A percentile compares a stretch with the other conserved stretches of the same genome.
phyloP scores from a whole-genome alignment of 2,113 vertebrate genomes.

The Channa maculata region DNA sequence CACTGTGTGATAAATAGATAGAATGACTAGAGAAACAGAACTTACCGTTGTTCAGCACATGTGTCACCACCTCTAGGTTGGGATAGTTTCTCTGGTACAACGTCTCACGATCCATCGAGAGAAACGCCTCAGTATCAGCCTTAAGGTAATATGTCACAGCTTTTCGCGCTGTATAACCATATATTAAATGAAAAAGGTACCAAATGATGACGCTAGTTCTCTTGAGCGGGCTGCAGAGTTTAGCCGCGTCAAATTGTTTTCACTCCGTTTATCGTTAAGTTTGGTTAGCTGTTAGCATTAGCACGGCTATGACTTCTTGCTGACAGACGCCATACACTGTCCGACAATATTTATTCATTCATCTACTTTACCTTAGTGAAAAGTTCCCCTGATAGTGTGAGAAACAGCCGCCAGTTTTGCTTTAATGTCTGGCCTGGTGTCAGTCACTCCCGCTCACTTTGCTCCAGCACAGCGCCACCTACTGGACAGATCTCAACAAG shows the following conservation, averaged over 20 bases:
- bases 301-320: not conserved
- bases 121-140: not conserved
- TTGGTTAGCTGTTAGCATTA: constrained; percentile 18
- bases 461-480: not conserved
- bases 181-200: not conserved
- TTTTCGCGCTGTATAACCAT: not conserved
- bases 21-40: not conserved
- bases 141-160: not conserved
- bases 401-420: too few relatives aligned
- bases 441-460: not conserved
- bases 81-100: constrained; percentile 37
- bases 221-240: not conserved
- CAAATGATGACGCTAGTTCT: not conserved
- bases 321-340: too few relatives aligned
- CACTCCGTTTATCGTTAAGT: too few relatives aligned
- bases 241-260: too few relatives aligned
- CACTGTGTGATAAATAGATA: too few relatives aligned
- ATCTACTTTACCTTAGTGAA: not conserved
- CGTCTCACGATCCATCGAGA: constrained; percentile 13
- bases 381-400: not conserved
- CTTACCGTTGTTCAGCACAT: constrained; percentile 56
- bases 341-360: not conserved
- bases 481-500: not conserved
- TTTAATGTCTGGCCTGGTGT: too few relatives aligned
- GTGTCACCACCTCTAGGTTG: constrained; percentile 72